Conservation (phyloP, 1,140 invertebrate species). For the Hydropsyche tenuis region DNA sequence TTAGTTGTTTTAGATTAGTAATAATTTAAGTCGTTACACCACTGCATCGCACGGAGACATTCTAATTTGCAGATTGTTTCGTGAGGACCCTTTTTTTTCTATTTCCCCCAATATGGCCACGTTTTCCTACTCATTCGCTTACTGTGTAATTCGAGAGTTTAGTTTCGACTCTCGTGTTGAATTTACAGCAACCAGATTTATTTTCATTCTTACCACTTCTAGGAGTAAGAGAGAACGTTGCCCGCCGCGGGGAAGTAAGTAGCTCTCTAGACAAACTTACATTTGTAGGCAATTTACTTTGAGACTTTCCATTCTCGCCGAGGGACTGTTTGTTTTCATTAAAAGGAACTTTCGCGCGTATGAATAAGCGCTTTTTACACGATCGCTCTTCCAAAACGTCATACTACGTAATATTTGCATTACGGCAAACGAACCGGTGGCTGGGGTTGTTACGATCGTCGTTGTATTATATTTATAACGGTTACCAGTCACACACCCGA, state of each 20-base stretch:
- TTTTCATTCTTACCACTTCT: constrained; percentile 47
- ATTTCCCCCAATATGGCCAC: constrained; percentile 7
- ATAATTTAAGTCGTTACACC: neutral
- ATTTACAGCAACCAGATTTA: constrained; percentile 50
- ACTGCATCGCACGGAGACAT: constrained; percentile 18
- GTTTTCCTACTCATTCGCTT: constrained; percentile 14
- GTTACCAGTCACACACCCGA: constrained; percentile 32
- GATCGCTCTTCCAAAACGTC: neutral
- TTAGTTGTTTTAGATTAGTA: too few species aligned
- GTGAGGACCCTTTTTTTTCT: constrained; percentile 29
- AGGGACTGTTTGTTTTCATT: constrained; percentile 50
- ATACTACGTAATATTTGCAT: constrained; percentile 1
- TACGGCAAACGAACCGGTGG: neutral
- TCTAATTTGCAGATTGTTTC: constrained; percentile 50
- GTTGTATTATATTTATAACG: constrained; percentile 44
- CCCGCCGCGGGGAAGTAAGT: constrained; percentile 42
- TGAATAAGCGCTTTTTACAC: constrained; percentile 16
- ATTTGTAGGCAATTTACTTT: constrained; percentile 51
- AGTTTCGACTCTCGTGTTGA: constrained; percentile 49
- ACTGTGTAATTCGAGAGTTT: constrained; percentile 47
- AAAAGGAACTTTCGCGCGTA: constrained; percentile 34
- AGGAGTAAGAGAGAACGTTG: too few species aligned
- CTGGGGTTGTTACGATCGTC: neutral
- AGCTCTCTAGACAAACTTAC: constrained; percentile 49
- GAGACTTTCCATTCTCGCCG: constrained; percentile 44